A percentile compares a stretch with the other conserved stretches of the same genome.
Evolutionary conservation across 1,140 invertebrate genomes (phyloP).

Genomic region (Ostrea denselamellosa): DNA sequence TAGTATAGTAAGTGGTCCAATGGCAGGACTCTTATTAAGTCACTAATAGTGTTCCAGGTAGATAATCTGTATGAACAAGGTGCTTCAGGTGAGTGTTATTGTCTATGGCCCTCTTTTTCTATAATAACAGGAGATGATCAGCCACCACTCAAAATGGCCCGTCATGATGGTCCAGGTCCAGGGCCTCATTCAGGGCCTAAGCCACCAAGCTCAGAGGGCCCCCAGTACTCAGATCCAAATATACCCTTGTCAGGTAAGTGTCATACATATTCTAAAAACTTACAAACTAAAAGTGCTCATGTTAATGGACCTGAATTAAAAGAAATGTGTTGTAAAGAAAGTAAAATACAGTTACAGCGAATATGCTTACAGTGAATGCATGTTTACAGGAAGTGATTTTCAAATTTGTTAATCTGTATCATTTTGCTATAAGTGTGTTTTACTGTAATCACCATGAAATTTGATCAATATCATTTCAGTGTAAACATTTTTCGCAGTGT

Average conservation of each 20-base stretch:
- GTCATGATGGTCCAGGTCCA: conserved; percentile 1
- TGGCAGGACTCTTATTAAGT: too few relatives aligned
- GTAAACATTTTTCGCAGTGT: background rate
- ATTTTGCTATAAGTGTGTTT: background rate
- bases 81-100: too few relatives aligned
- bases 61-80: too few relatives aligned
- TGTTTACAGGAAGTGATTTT: background rate
- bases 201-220: background rate
- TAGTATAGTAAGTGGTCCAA: too few relatives aligned
- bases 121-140: background rate
- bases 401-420: background rate
- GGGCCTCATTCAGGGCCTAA: background rate
- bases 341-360: background rate
- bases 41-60: too few relatives aligned
- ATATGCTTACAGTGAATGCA: background rate
- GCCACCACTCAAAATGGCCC: conserved; percentile 25
- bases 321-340: background rate
- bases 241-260: background rate
- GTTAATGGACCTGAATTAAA: background rate
- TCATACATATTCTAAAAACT: background rate
- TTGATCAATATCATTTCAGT: background rate
- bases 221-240: conserved; percentile 7
- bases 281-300: background rate
- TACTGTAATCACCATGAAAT: background rate
- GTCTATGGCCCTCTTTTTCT: too few relatives aligned